Conservation (phyloP, 37 sponge, comb jelly and placozoan genomes). For the Chondrosia reniformis region DNA sequence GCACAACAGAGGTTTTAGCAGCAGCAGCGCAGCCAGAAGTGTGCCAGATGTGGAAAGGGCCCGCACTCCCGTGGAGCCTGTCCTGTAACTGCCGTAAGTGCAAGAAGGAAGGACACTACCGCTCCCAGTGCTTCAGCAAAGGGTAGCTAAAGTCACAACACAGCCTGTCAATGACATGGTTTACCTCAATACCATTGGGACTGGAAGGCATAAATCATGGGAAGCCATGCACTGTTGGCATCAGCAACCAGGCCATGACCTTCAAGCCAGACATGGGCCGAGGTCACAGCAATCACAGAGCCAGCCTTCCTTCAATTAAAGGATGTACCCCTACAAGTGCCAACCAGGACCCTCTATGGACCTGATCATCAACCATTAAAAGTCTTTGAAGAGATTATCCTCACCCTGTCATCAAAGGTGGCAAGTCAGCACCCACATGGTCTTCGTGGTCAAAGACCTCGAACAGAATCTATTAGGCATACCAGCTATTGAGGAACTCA, state of each 20-base stretch:
- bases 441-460: neutral
- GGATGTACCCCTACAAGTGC: neutral
- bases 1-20: too few relatives aligned
- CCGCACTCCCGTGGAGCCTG: too few relatives aligned
- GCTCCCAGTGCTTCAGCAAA: too few relatives aligned
- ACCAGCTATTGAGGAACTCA: neutral
- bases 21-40: too few relatives aligned
- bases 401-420: neutral
- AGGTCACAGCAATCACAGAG: constrained; percentile 5
- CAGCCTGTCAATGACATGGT: too few relatives aligned
- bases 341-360: neutral
- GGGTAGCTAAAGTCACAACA: too few relatives aligned
- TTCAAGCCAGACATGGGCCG: constrained; percentile 2
- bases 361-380: neutral
- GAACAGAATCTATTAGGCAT: constrained; percentile 2
- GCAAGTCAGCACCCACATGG: neutral
- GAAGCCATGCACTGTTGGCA: neutral
- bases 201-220: neutral
- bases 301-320: neutral
- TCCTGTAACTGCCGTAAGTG: too few relatives aligned
- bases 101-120: too few relatives aligned
- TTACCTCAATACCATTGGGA: too few relatives aligned
- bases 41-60: too few relatives aligned
- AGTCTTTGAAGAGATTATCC: neutral
- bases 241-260: neutral